Evolutionary conservation across 2,888 invertebrate species (phyloP).

Genomic region (Oxyteleia sp.): DNA sequence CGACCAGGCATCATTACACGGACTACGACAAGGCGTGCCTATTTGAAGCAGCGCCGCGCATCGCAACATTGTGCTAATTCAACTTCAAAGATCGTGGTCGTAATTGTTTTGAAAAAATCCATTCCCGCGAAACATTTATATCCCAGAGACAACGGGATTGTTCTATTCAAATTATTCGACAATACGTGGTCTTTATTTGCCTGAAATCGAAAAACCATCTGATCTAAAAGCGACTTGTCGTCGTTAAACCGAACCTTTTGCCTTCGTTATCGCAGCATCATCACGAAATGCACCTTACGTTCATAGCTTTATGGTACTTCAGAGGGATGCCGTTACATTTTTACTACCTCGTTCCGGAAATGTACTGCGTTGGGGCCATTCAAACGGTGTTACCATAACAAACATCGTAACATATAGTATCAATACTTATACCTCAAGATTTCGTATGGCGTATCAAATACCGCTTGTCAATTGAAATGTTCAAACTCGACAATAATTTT

Average conservation of each 20-base stretch:
- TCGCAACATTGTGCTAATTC: constrained; percentile 52
- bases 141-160: not conserved
- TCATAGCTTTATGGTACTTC: constrained; percentile 87
- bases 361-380: constrained; percentile 77
- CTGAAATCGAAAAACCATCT: constrained; percentile 44
- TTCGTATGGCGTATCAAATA: constrained; percentile 41
- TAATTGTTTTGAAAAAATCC: constrained; percentile 38
- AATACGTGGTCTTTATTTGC: too few species aligned
- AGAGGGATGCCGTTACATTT: constrained; percentile 86
- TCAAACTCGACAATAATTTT: constrained; percentile 21
- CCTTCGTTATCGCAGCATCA: constrained; percentile 77
- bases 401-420: constrained; percentile 54
- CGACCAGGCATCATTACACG: constrained; percentile 84
- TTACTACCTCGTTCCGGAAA: constrained; percentile 86
- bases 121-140: constrained; percentile 2
- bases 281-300: constrained; percentile 86
- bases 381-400: constrained; percentile 77
- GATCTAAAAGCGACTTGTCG: constrained; percentile 34
- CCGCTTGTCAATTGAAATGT: constrained; percentile 42
- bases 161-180: not conserved
- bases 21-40: constrained; percentile 68
- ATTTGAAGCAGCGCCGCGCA: constrained; percentile 30
- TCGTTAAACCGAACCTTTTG: constrained; percentile 44
- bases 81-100: constrained; percentile 32
- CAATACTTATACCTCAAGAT: constrained; percentile 50